A percentile compares a stretch with the other conserved stretches of the same genome.
These are phyloP conservation scores for Danaus melanippus DNA, from an alignment of 1,140 invertebrate genomes.

Conservation along the genomic window DNA sequence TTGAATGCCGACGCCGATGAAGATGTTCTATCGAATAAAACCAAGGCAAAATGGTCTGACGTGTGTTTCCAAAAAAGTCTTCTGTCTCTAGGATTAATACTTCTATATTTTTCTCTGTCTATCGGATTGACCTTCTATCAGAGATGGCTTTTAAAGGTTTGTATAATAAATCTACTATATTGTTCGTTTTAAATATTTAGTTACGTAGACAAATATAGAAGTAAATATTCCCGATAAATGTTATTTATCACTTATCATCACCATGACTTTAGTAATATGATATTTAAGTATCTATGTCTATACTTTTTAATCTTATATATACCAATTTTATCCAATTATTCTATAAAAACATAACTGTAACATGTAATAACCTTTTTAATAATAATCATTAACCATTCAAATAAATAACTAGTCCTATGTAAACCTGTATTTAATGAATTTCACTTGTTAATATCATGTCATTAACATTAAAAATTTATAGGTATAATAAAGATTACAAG, in stretches of 20 bases:
- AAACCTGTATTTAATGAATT: conserved; percentile 7
- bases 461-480: too few relatives aligned
- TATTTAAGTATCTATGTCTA: too few relatives aligned
- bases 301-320: too few relatives aligned
- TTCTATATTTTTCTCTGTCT: conserved; percentile 90
- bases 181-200: neutral
- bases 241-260: too few relatives aligned
- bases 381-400: conserved; percentile 3
- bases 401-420: neutral
- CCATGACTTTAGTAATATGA: too few relatives aligned
- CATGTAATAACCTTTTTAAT: conserved; percentile 3
- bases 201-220: too few relatives aligned
- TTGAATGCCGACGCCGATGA: conserved; percentile 54
- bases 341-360: too few relatives aligned
- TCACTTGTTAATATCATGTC: neutral
- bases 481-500: neutral
- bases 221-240: too few relatives aligned
- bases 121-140: conserved; percentile 98
- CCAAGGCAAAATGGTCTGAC: conserved; percentile 51
- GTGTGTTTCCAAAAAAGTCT: conserved; percentile 56
- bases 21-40: conserved; percentile 47
- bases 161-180: conserved; percentile 15
- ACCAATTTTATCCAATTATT: too few relatives aligned
- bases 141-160: conserved; percentile 90
- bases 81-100: conserved; percentile 73